phyloP scores from a whole-genome alignment of 2,888 invertebrate genomes.

The Folsomia candida region DNA sequence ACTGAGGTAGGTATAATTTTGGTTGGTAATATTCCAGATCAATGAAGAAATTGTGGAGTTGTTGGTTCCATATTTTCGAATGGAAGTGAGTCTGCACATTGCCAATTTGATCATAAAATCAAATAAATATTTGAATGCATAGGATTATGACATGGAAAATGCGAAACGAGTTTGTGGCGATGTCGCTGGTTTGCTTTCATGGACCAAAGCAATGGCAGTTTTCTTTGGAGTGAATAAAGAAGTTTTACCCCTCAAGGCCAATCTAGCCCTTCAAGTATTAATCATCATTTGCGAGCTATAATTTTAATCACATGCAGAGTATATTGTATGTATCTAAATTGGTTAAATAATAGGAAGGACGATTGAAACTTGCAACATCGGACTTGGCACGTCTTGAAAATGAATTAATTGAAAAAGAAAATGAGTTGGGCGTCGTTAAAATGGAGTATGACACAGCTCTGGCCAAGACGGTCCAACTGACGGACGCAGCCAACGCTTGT shows the following conservation, averaged over 20 bases:
- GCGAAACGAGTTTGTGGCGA: constrained; percentile 94
- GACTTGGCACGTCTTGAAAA: constrained; percentile 83
- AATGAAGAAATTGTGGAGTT: constrained; percentile 97
- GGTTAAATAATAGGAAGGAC: constrained; percentile 62
- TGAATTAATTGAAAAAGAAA: constrained; percentile 85
- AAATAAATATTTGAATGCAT: not conserved
- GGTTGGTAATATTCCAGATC: too few relatives aligned
- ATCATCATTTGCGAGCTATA: not conserved
- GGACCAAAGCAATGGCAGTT: constrained; percentile 95
- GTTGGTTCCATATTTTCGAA: constrained; percentile 83
- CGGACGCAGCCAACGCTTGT: constrained; percentile 89
- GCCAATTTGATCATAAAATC: not conserved
- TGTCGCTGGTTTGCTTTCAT: constrained; percentile 88
- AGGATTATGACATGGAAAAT: constrained; percentile 92
- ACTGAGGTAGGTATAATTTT: too few relatives aligned
- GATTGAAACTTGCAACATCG: constrained; percentile 81
- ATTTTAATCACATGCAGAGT: not conserved
- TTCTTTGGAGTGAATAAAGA: constrained; percentile 96
- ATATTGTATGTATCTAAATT: too few relatives aligned
- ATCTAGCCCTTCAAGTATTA: constrained; percentile 72
- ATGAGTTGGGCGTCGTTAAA: constrained; percentile 82
- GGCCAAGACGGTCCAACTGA: constrained; percentile 83
- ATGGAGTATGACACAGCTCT: constrained; percentile 91
- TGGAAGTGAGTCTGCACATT: constrained; percentile 62
- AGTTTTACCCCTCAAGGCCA: constrained; percentile 89